Percentiles rank a stretch among this genome's conserved stretches.
Conservation (phyloP, 1,140 invertebrate species). For the Drosophila mayri region DNA sequence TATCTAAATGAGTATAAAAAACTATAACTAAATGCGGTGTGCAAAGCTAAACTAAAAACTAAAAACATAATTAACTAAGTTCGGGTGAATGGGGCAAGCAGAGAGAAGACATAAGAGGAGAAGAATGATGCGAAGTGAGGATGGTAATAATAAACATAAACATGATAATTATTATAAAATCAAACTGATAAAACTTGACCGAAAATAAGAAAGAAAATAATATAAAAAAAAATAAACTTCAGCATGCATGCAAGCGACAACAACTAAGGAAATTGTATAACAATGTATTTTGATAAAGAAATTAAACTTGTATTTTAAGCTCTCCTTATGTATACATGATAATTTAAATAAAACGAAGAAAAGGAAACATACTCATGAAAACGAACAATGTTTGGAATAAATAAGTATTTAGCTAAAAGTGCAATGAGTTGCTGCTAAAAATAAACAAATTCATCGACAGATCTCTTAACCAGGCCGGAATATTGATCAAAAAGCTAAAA, state of each 20-base stretch:
- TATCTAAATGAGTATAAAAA: slow-evolving; percentile 39
- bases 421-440: too few species aligned
- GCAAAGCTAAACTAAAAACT: slow-evolving; percentile 66
- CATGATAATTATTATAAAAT: slow-evolving; percentile 31
- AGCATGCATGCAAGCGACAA: slow-evolving; percentile 41
- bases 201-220: slow-evolving; percentile 8
- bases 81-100: slow-evolving; percentile 21
- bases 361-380: slow-evolving; percentile 23
- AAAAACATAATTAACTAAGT: slow-evolving; percentile 56
- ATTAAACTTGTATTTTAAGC: slow-evolving; percentile 80
- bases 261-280: slow-evolving; percentile 80
- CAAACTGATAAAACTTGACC: slow-evolving; percentile 15
- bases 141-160: neutral
- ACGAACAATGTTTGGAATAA: neutral
- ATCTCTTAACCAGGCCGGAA: too few species aligned
- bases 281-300: slow-evolving; percentile 83
- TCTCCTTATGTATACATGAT: slow-evolving; percentile 75
- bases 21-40: slow-evolving; percentile 46
- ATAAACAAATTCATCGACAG: too few species aligned
- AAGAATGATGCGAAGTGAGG: neutral
- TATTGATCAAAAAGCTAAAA: too few species aligned
- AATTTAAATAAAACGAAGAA: slow-evolving; percentile 72
- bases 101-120: slow-evolving; percentile 4
- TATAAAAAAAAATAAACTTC: slow-evolving; percentile 31
- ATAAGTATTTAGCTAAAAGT: too few species aligned